Conservation (phyloP, 2,797 vertebrate genomes). For the Onychomys leucogaster region DNA sequence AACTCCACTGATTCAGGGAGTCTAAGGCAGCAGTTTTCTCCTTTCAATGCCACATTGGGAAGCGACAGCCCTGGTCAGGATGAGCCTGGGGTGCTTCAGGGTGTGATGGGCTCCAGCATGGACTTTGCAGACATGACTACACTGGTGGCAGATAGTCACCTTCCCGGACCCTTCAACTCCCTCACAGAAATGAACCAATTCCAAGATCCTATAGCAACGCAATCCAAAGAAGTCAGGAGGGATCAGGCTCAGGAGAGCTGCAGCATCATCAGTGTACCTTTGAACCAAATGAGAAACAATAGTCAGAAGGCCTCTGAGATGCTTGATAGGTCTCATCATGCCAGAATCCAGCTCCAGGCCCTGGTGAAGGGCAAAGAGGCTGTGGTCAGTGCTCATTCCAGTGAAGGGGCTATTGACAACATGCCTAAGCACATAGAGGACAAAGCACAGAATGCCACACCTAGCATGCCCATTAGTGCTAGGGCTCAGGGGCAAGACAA, state of each 20-base stretch:
- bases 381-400: neutral
- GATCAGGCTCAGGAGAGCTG: neutral
- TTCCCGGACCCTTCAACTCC: neutral
- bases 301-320: neutral
- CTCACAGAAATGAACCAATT: neutral
- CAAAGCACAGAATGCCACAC: too few species aligned
- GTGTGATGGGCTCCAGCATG: neutral
- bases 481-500: too few species aligned
- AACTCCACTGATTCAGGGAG: too few species aligned
- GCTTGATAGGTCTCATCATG: neutral
- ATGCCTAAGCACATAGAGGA: neutral
- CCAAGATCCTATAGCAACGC: neutral
- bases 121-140: slow-evolving; percentile 3
- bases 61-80: neutral
- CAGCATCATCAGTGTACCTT: neutral
- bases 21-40: too few species aligned
- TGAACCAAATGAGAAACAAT: neutral
- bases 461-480: too few species aligned
- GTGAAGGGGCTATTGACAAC: neutral
- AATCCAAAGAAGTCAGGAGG: neutral
- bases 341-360: neutral
- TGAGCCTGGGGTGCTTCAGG: neutral
- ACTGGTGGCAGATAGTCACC: too few species aligned
- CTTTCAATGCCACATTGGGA: neutral
- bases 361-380: neutral